These are phyloP conservation scores for Leucophenga varia DNA, from an alignment of 1,140 invertebrate species.

Conservation along the genomic window DNA sequence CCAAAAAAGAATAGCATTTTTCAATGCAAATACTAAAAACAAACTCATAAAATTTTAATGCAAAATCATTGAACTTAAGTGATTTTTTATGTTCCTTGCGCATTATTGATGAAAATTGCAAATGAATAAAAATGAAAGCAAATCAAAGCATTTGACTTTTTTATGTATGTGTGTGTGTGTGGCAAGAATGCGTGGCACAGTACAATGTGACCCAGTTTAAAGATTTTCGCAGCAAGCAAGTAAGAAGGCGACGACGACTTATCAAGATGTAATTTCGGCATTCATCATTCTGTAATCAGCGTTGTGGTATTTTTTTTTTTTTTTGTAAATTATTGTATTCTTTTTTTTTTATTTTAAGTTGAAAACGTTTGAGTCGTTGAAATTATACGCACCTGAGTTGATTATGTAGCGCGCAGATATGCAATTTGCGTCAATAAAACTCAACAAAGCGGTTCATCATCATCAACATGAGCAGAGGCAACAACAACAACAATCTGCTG, in stretches of 20 bases:
- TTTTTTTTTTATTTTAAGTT: not conserved
- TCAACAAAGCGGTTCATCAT: no score
- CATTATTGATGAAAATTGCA: no score
- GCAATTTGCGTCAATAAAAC: slow-evolving; percentile 52
- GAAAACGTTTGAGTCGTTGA: slow-evolving; percentile 35
- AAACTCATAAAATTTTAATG: no score
- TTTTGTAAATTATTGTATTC: not conserved
- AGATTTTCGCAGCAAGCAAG: no score
- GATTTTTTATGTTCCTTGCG: slow-evolving; percentile 11
- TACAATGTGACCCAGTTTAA: slow-evolving; percentile 31
- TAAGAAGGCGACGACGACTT: slow-evolving; percentile 1
- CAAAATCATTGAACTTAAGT: slow-evolving; percentile 44
- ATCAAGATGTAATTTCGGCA: slow-evolving; percentile 20
- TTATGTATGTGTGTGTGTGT: no score
- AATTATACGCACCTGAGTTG: slow-evolving; percentile 47
- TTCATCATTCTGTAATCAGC: no score
- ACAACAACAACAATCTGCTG: not conserved
- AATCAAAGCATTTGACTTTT: no score
- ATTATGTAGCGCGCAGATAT: slow-evolving; percentile 44
- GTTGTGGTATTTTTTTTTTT: slow-evolving; percentile 1
- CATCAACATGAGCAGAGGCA: not conserved
- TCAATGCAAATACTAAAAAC: no score
- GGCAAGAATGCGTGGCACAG: no score
- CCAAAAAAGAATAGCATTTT: no score
- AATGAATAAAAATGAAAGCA: no score